Evolutionary conservation across 2,113 vertebrate species (phyloP), one percentile per base, ranked within the genome.

Genomic region (Oriolus oriolus): DNA sequence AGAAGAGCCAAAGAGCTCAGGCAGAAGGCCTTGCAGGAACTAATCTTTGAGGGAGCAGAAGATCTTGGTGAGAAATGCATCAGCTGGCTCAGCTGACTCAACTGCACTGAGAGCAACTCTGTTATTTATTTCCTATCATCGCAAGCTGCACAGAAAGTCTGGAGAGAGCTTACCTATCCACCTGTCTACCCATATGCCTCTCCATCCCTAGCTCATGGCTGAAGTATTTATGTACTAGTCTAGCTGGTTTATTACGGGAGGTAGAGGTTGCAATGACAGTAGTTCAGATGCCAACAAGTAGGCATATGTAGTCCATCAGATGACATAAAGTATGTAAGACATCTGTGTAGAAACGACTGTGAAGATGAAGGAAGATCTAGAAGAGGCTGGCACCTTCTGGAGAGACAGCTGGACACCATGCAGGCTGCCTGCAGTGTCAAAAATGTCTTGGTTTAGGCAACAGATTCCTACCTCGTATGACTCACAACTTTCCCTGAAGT

Each of bases 361-460:
- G 61, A 81, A 80, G 44, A 80, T 42, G 47, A 90, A 77, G 50
- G 65, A 41, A 70, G 44, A 84, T 47, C 80, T 87, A 81, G 91
- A 95, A 92, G 86, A 89, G 52, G 20, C 33, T 89, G 68, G 86
- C 86, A 78, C 60, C 89, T 92, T 90, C 91, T 90, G 84, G 84
- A 84, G 81, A 81, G 95, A 78, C 84, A 93, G 94, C 76, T 87
- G 93, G 91, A 92, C 84, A 81, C 52, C 77, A 68, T 26, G 47
- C 60, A 84, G 76, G 44, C 86, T 90, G 83, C 73, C 86, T 93
- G 83, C 60, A 86, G 52, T 56, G 85, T 87, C 84, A 95, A 87
- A 97, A 93, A 90, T 71, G 83, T 77, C 73, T 89, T 42, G 10
- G 42, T 89, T 92, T 70, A 87, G 73, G 94, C 86, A 95, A 73